Base-by-base conservation (phyloP, 2,797 vertebrate genomes). In the Neosilurus hyrtlii region DNA sequence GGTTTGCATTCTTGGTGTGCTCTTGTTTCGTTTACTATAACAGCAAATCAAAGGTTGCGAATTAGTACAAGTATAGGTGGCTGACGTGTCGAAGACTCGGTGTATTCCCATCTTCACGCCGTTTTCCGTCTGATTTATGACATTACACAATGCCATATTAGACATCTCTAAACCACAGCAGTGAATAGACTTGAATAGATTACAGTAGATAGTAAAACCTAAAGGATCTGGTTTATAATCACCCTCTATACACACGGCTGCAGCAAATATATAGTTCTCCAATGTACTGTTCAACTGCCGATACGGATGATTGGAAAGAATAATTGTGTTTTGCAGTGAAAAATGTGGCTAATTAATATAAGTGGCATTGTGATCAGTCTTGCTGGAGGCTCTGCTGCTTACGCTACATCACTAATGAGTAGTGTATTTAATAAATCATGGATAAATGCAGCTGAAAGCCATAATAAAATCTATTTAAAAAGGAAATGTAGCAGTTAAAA, bases 301-400 rank as follows among this genome's bases (percentile, higher is more conserved):
- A 70, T 59, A 80, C 14, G 79, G 66, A 80, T 35, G 65, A 61
- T 24, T 59, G 76, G 61, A 61, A 80, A 18, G 66, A 70, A 80
- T 57, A 71, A 70, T 59, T 71, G 79, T 26, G 52, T 59, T 80
- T 68, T 54, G 43, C 30, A 9, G 61, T 79, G 65, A 80, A 70
- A 80, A 59, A 80, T 67, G 82, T 26, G 54, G 54, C 49, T 67
- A 54, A 63, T 76, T 67, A 54, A 20, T 10, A 30, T 70, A 70
- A 66, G 37, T 51, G 72, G 72, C 68, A 61, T 4, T 81, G 81
- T 35, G 80, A 67, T 30, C 81, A 8, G 66, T 84, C 63, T 74
- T 1, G 9, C 75, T 73, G 74, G 24, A 83, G 20, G 73, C 54
- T 57, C 26, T 1, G 11, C 54, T 37, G 73, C 73, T 75, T 75